These are phyloP conservation scores for Nomada fucata DNA, from an alignment of 2,888 invertebrate species.

Conservation along the genomic window DNA sequence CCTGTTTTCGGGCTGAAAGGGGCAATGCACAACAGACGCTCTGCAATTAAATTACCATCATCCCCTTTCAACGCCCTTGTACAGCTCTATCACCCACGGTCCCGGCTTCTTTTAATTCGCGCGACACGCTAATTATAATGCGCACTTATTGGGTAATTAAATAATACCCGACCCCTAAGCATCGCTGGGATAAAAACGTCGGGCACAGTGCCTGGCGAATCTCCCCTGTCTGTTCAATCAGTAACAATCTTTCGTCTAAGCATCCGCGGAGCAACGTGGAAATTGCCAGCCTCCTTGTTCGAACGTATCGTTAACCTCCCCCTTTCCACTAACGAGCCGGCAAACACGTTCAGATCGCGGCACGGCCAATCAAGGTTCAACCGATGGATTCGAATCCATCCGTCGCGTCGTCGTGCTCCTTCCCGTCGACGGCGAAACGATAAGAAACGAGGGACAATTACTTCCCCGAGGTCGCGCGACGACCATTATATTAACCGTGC, in stretches of 20 bases:
- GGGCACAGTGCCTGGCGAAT: conserved; percentile 1
- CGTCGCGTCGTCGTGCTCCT: background rate
- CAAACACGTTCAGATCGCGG: conserved; percentile 18
- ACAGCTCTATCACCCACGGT: background rate
- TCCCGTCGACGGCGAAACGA: conserved; percentile 43
- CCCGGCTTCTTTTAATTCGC: conserved; percentile 20
- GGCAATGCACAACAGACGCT: conserved; percentile 52
- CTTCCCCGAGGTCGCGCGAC: conserved; percentile 40
- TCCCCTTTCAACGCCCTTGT: conserved; percentile 36
- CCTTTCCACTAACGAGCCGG: conserved; percentile 20
- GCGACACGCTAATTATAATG: conserved; percentile 12
- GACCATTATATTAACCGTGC: conserved; percentile 62
- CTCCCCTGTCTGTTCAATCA: background rate
- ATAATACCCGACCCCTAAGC: background rate
- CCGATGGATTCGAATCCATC: conserved; percentile 47
- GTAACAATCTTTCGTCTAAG: background rate
- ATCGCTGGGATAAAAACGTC: background rate
- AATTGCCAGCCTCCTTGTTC: conserved; percentile 10
- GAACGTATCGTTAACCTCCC: conserved; percentile 21
- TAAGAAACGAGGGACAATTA: conserved; percentile 55
- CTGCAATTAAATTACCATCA: conserved; percentile 73
- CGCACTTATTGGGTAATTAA: conserved; percentile 40
- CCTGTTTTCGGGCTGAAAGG: conserved; percentile 43
- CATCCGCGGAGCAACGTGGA: background rate
- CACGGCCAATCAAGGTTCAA: conserved; percentile 51